These are phyloP conservation scores for Lerista edwardsae DNA, from an alignment of 2,797 vertebrate species.

Conservation along the genomic window DNA sequence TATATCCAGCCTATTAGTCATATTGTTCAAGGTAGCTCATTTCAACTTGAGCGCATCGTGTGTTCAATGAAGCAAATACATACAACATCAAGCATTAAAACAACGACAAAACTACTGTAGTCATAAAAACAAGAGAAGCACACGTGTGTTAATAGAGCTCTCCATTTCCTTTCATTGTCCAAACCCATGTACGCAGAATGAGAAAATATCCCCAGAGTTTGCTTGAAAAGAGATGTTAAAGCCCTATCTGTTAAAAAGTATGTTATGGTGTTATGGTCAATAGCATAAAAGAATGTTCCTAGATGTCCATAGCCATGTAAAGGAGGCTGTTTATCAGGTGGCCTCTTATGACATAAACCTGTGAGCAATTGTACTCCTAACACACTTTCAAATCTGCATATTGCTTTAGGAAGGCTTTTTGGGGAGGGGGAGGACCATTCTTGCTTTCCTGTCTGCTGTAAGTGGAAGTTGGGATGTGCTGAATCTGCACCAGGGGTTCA, in stretches of 20 bases:
- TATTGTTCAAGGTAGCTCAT: too few species aligned
- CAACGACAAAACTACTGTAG: too few species aligned
- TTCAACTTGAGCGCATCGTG: too few species aligned
- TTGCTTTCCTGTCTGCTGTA: constrained; percentile 81
- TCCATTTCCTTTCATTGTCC: constrained; percentile 67
- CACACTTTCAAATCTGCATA: constrained; percentile 81
- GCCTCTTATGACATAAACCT: constrained; percentile 80
- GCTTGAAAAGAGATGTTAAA: constrained; percentile 57
- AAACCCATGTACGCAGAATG: constrained; percentile 62
- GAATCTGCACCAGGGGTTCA: constrained; percentile 87
- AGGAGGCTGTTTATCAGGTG: constrained; percentile 78
- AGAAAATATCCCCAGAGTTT: constrained; percentile 63
- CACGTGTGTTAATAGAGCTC: constrained; percentile 41
- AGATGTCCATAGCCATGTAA: constrained; percentile 69
- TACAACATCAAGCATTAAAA: too few species aligned
- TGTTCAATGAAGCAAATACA: too few species aligned
- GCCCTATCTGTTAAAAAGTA: constrained; percentile 70
- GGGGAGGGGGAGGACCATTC: background rate
- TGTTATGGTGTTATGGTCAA: constrained; percentile 71
- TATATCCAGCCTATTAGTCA: too few species aligned
- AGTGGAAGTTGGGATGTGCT: constrained; percentile 86
- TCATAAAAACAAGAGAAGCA: too few species aligned
- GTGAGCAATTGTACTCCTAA: constrained; percentile 78
- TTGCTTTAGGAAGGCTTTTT: constrained; percentile 77
- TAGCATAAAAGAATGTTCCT: constrained; percentile 73